These are phyloP conservation scores for Aspidiotus destructor DNA, from an alignment of 2,888 invertebrate species.

Conservation along the genomic window DNA sequence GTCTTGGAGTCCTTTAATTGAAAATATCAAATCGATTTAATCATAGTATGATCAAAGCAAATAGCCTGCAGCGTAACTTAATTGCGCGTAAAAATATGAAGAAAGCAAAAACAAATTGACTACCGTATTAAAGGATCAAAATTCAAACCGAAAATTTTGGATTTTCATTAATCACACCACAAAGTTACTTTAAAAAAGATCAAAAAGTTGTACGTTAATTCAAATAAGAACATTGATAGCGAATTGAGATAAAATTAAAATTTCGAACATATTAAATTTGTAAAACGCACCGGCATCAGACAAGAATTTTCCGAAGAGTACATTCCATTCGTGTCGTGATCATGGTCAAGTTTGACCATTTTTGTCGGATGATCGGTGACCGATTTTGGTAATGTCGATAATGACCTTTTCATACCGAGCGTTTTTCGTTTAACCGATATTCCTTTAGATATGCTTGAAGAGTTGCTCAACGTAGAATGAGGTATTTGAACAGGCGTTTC, in stretches of 20 bases:
- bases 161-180: neutral
- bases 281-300: neutral
- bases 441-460: constrained; percentile 1
- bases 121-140: too few relatives aligned
- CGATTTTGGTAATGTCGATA: neutral
- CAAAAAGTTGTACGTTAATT: neutral
- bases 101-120: too few relatives aligned
- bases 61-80: too few relatives aligned
- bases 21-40: too few relatives aligned
- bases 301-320: neutral
- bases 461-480: neutral
- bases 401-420: constrained; percentile 15
- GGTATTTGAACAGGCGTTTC: neutral
- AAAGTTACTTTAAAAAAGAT: neutral
- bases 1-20: too few relatives aligned
- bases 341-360: neutral
- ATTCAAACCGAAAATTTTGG: too few relatives aligned
- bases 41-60: too few relatives aligned
- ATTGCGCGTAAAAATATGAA: too few relatives aligned
- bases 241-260: neutral
- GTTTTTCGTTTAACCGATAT: constrained; percentile 11
- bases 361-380: neutral
- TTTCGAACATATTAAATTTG: neutral
- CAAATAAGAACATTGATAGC: neutral
- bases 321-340: neutral